Conservation (phyloP, 2,113 vertebrate genomes). For the Hucho hucho region DNA sequence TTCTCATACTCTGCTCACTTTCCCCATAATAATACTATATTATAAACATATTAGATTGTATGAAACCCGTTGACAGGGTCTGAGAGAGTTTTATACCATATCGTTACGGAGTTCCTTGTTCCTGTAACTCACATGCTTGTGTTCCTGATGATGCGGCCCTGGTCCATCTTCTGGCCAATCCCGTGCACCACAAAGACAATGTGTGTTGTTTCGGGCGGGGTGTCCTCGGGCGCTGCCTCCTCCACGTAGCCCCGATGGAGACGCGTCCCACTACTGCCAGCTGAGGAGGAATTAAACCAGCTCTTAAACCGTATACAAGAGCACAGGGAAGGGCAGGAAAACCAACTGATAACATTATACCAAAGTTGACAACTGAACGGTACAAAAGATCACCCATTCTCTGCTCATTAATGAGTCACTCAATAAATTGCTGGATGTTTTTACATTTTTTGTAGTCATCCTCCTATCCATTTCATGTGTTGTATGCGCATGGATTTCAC, state of each 20-base stretch:
- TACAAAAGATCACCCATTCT: too few relatives aligned
- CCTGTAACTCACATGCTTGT: constrained; percentile 88
- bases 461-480: too few relatives aligned
- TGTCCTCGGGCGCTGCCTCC: constrained; percentile 92
- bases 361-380: too few relatives aligned
- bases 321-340: too few relatives aligned
- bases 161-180: constrained; percentile 98
- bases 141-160: constrained; percentile 96
- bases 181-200: constrained; percentile 96
- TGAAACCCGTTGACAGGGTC: neutral
- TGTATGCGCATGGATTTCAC: too few relatives aligned
- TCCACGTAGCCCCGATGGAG: constrained; percentile 94
- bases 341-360: too few relatives aligned
- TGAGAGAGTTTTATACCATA: too few relatives aligned
- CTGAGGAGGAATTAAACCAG: constrained; percentile 59
- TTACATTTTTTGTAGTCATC: too few relatives aligned
- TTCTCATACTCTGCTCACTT: too few relatives aligned
- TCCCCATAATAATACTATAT: neutral
- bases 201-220: constrained; percentile 89
- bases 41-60: neutral
- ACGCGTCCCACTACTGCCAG: constrained; percentile 92
- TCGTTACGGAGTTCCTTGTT: too few relatives aligned
- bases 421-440: too few relatives aligned
- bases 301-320: neutral
- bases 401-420: too few relatives aligned